These are phyloP conservation scores for Chionodraco myersi DNA, from an alignment of 2,113 vertebrate species.

Conservation along the genomic window DNA sequence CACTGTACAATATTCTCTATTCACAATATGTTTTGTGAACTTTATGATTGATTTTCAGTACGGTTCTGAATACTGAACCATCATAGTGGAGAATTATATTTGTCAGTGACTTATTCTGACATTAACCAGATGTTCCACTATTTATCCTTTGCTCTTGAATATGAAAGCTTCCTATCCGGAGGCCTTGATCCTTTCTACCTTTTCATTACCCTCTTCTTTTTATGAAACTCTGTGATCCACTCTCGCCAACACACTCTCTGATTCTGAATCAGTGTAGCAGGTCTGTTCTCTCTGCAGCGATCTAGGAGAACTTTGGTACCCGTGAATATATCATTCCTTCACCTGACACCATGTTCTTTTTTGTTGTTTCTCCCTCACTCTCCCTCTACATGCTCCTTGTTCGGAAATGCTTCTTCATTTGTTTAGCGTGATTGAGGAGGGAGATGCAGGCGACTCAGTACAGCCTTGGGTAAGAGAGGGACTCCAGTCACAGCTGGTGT, in stretches of 20 bases:
- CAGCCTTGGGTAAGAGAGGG: conserved; percentile 48
- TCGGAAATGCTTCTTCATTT: conserved; percentile 60
- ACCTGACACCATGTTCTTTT: conserved; percentile 43
- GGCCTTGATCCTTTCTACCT: conserved; percentile 9
- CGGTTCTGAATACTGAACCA: not conserved
- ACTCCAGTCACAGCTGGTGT: conserved; percentile 66
- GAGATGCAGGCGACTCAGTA: conserved; percentile 22
- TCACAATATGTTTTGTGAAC: not conserved
- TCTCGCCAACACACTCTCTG: conserved; percentile 6
- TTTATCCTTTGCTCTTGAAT: conserved; percentile 2
- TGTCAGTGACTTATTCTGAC: not conserved
- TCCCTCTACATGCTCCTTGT: conserved; percentile 47
- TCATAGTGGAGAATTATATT: not conserved
- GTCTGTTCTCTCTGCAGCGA: conserved; percentile 26
- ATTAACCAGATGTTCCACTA: not conserved
- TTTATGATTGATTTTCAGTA: not conserved
- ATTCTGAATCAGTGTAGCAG: not conserved
- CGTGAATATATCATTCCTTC: conserved; percentile 63
- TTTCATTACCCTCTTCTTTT: conserved; percentile 19
- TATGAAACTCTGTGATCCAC: conserved; percentile 15
- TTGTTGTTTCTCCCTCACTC: conserved; percentile 1
- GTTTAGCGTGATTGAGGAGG: conserved; percentile 57
- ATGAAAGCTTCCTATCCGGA: not conserved
- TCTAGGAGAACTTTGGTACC: conserved; percentile 36
- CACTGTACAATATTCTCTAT: not conserved